These are phyloP conservation scores for Pseudochirops corinnae DNA, from an alignment of 2,797 vertebrate genomes.

Conservation along the genomic window DNA sequence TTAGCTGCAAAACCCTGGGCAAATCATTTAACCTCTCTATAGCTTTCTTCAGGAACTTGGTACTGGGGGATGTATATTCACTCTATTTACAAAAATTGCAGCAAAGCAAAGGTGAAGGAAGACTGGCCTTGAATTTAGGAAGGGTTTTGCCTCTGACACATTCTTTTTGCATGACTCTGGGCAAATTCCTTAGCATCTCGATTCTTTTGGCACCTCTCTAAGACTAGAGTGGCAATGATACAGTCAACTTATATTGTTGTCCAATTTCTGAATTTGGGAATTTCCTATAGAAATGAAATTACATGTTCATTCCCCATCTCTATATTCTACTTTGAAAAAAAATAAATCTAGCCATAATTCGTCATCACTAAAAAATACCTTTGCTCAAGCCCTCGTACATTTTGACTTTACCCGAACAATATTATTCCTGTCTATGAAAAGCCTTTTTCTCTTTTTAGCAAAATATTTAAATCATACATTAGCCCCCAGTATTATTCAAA, in stretches of 20 bases:
- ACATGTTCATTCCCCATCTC: neutral
- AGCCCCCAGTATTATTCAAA: conserved; percentile 12
- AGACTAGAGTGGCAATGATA: neutral
- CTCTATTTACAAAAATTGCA: neutral
- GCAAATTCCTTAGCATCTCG: neutral
- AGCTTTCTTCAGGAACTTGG: neutral
- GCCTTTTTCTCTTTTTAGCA: neutral
- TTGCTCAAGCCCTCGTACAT: neutral
- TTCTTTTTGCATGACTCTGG: neutral
- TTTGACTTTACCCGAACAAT: neutral
- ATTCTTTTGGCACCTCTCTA: neutral
- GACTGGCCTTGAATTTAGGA: neutral
- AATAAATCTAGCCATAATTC: neutral
- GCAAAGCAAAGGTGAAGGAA: neutral
- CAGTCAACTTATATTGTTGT: neutral
- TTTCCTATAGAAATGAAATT: neutral
- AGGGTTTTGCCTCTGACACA: neutral
- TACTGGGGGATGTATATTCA: neutral
- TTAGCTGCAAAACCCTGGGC: neutral
- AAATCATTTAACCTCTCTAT: neutral
- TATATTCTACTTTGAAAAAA: neutral
- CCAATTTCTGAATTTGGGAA: neutral
- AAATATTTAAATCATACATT: neutral
- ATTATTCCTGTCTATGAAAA: conserved; percentile 27
- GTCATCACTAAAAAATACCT: neutral